Base-by-base conservation (phyloP, 2,797 vertebrate genomes). In the Setipinna tenuifilis region DNA sequence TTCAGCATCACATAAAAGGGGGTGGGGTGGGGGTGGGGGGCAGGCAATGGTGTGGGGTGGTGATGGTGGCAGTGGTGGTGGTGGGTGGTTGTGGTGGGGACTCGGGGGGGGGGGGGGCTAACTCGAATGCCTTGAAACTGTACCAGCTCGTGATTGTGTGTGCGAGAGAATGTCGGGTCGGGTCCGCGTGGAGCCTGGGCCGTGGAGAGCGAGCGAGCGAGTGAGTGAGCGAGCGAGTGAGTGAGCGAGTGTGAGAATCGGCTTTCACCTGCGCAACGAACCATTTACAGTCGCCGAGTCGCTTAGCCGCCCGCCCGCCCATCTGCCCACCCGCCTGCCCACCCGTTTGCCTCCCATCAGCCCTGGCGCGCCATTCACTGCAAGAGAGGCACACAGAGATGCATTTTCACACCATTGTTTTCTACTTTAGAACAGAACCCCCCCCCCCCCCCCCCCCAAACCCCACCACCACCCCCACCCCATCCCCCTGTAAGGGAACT, bases 111-210 rank as follows among this genome's bases (percentile, higher is more conserved):
- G 92, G 88, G 87, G 92, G 92, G 92, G 31, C 28, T 31, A 31
- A 78, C 71, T 19, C 35, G 31, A 92, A 93, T 89, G 92, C 90
- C 93, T 91, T 94, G 94, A 94, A 94, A 94, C 92, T 93, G 89
- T 91, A 95, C 93, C 91, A 89, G 93, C 90, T 90, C 90, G 89
- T 91, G 92, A 94, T 95, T 94, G 94, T 94, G 94, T 94, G 93
- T 89, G 86, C 78, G 93, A 93, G 94, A 93, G 94, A 95, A 95
- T 94, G 92, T 94, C 94, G 93, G 17, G 50, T 54, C 50, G 50
- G 68, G 92, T 91, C 92, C 92, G 93, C 86, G 90, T 88, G 90
- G 92, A 90, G 87, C 84, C 87, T 89, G 88, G 68, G 31, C 89
- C 89, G 87, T 89, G 88, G 86, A 86, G 85, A 83, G 86, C 83